These are phyloP conservation scores for Hypomesus transpacificus DNA, from an alignment of 2,113 vertebrate species.

Conservation along the genomic window DNA sequence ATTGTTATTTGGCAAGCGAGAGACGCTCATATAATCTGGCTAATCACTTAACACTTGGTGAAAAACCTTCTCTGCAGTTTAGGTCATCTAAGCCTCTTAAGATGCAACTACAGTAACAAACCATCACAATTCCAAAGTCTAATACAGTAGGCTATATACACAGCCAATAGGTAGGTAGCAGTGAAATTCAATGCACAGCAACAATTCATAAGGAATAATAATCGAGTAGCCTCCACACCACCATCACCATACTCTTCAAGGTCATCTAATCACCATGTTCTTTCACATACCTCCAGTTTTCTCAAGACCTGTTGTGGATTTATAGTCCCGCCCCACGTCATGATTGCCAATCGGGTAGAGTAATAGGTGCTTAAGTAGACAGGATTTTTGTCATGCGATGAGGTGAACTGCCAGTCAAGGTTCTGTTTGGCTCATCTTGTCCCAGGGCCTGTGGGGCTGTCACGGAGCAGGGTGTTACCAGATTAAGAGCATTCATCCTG, in stretches of 20 bases:
- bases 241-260: background rate
- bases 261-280: slow-evolving; percentile 37
- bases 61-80: background rate
- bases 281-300: slow-evolving; percentile 55
- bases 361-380: slow-evolving; percentile 67
- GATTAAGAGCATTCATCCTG: slow-evolving; percentile 59
- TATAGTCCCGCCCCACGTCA: slow-evolving; percentile 56
- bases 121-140: too few species aligned
- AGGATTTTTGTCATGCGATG: slow-evolving; percentile 57
- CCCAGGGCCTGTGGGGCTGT: slow-evolving; percentile 30
- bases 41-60: background rate
- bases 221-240: slow-evolving; percentile 1
- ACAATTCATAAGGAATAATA: background rate
- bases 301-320: slow-evolving; percentile 61
- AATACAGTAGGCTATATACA: too few species aligned
- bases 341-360: slow-evolving; percentile 72
- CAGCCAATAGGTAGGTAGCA: background rate
- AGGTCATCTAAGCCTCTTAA: background rate
- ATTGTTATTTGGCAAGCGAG: slow-evolving; percentile 4
- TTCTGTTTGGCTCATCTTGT: slow-evolving; percentile 41
- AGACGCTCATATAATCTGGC: background rate
- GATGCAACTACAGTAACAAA: too few species aligned
- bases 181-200: background rate
- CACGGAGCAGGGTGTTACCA: slow-evolving; percentile 44
- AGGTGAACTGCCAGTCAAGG: slow-evolving; percentile 71